Conservation (phyloP, 2,888 invertebrate species). For the Ligdia adustata region DNA sequence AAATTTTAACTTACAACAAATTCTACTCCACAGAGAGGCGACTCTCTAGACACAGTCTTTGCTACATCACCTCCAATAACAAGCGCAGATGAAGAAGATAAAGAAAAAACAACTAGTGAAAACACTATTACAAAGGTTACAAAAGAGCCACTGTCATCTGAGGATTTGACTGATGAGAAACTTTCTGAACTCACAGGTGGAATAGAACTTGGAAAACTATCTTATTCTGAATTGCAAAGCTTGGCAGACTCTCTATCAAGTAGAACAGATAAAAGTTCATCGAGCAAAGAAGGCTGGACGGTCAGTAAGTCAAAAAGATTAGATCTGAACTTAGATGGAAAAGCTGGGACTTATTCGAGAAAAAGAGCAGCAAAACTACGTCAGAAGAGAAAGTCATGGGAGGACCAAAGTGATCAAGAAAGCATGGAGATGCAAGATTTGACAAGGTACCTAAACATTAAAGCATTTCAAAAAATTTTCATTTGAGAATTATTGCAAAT, state of each 20-base stretch:
- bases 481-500: too few species aligned
- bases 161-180: constrained; percentile 69
- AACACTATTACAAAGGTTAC: constrained; percentile 23
- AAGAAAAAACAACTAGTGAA: constrained; percentile 42
- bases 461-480: too few species aligned
- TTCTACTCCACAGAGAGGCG: constrained; percentile 82
- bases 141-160: constrained; percentile 43
- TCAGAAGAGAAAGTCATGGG: constrained; percentile 87
- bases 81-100: constrained; percentile 63
- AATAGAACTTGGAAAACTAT: constrained; percentile 70
- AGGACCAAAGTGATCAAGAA: constrained; percentile 88
- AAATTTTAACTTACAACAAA: background rate
- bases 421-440: constrained; percentile 87
- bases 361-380: constrained; percentile 75
- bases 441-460: constrained; percentile 69
- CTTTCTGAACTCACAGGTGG: constrained; percentile 70
- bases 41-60: constrained; percentile 87
- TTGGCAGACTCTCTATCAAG: constrained; percentile 72
- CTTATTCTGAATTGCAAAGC: constrained; percentile 72
- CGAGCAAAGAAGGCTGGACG: constrained; percentile 76
- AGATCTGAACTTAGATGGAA: constrained; percentile 74
- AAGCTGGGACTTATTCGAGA: constrained; percentile 79
- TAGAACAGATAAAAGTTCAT: constrained; percentile 69
- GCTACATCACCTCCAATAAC: constrained; percentile 84
- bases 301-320: constrained; percentile 72